These are phyloP conservation scores for Eupithecia insigniata DNA, from an alignment of 2,888 invertebrate species.

Conservation along the genomic window DNA sequence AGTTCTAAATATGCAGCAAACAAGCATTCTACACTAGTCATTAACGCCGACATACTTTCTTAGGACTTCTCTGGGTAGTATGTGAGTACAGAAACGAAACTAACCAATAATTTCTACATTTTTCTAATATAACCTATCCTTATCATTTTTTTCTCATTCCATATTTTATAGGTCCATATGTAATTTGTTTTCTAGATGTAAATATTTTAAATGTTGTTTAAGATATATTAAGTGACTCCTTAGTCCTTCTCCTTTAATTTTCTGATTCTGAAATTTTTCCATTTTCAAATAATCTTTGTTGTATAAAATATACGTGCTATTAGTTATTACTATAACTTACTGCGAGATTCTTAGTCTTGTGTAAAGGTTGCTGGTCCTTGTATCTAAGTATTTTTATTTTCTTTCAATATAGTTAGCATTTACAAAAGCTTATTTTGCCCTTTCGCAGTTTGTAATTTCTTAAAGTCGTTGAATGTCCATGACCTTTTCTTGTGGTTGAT, in stretches of 20 bases:
- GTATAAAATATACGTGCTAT: no score
- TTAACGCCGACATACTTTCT: conserved; percentile 65
- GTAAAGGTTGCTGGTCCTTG: neutral
- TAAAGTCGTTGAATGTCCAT: conserved; percentile 8
- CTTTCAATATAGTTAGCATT: neutral
- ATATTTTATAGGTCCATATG: no score
- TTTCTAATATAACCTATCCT: neutral
- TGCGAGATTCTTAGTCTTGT: neutral
- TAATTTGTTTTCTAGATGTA: no score
- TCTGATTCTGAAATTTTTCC: neutral
- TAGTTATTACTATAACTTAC: neutral
- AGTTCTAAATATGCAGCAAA: conserved; percentile 41
- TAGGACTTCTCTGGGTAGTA: conserved; percentile 46
- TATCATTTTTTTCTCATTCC: no score
- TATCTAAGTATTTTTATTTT: neutral
- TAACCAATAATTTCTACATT: neutral
- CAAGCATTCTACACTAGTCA: conserved; percentile 54
- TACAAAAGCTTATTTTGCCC: neutral
- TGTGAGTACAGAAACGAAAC: neutral
- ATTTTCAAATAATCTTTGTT: neutral
- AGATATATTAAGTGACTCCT: no score
- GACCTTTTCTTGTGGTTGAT: conserved; percentile 7
- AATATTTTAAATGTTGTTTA: no score
- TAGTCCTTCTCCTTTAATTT: no score
- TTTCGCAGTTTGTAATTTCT: neutral